Conservation (phyloP, 2,888 invertebrate species). For the Phymatocera aterrima region DNA sequence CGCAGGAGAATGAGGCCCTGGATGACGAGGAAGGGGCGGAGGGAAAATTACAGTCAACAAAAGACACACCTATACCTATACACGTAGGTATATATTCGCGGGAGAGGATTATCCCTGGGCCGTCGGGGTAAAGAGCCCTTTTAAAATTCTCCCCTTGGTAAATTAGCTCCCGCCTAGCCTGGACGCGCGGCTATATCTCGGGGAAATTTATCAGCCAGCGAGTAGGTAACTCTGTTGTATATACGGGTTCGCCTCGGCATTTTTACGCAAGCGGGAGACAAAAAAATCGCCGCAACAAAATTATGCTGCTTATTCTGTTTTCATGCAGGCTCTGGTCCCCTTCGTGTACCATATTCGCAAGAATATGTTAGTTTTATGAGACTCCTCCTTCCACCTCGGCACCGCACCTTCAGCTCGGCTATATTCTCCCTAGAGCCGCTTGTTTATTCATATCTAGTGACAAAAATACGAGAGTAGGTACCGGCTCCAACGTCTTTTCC, state of each 20-base stretch:
- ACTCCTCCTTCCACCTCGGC: not conserved
- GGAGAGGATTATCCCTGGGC: constrained; percentile 3
- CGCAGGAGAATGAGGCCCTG: too few species aligned
- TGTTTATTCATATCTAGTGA: constrained; percentile 23
- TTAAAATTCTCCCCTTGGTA: constrained; percentile 14
- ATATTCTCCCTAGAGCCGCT: not conserved
- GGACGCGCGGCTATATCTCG: not conserved
- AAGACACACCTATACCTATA: not conserved
- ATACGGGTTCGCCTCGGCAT: too few species aligned
- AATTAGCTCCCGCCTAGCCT: constrained; percentile 17
- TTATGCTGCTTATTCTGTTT: not conserved
- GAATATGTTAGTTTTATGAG: not conserved
- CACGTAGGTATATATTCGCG: too few species aligned
- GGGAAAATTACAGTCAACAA: constrained; percentile 20
- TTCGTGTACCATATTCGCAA: not conserved
- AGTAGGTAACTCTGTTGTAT: not conserved
- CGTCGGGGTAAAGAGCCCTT: constrained; percentile 24
- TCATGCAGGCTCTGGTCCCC: not conserved
- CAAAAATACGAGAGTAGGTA: constrained; percentile 7
- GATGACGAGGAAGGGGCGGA: not conserved
- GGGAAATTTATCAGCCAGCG: not conserved
- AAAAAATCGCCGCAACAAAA: not conserved
- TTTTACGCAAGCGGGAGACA: not conserved
- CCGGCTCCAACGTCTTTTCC: not conserved
- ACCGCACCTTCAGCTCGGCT: too few species aligned